phyloP scores from a whole-genome alignment of 2,888 invertebrate genomes.

The Plutella xylostella region DNA sequence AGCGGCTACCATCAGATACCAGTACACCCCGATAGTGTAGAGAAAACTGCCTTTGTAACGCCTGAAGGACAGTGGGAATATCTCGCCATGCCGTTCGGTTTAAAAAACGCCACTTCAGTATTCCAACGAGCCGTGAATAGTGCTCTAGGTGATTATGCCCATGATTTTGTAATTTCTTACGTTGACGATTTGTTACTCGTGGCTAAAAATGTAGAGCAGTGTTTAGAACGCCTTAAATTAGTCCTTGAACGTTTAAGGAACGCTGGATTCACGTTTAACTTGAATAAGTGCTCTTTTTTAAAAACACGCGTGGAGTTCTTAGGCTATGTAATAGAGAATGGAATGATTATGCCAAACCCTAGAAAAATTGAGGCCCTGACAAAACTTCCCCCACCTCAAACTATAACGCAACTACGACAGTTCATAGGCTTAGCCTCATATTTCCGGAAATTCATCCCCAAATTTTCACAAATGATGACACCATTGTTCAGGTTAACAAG shows the following conservation, averaged over 20 bases:
- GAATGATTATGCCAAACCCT: conserved; percentile 18
- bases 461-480: conserved; percentile 8
- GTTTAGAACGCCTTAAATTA: background rate
- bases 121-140: background rate
- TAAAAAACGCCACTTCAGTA: background rate
- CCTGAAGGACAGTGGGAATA: background rate
- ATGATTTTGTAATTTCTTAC: background rate
- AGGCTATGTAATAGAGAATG: conserved; percentile 15
- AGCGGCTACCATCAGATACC: background rate
- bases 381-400: conserved; percentile 14
- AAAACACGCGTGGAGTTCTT: conserved; percentile 16
- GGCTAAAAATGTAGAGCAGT: background rate
- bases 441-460: conserved; percentile 17
- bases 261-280: conserved; percentile 18
- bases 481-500: conserved; percentile 12
- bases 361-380: conserved; percentile 18
- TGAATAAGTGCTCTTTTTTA: conserved; percentile 20
- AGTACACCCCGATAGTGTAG: background rate
- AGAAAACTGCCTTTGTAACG: background rate
- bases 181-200: background rate
- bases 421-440: conserved; percentile 8
- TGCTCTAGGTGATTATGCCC: background rate
- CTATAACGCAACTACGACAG: conserved; percentile 13
- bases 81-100: background rate
- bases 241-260: background rate